Evolutionary conservation across 2,797 vertebrate genomes (phyloP).

Genomic region (Pseudochirops cupreus): DNA sequence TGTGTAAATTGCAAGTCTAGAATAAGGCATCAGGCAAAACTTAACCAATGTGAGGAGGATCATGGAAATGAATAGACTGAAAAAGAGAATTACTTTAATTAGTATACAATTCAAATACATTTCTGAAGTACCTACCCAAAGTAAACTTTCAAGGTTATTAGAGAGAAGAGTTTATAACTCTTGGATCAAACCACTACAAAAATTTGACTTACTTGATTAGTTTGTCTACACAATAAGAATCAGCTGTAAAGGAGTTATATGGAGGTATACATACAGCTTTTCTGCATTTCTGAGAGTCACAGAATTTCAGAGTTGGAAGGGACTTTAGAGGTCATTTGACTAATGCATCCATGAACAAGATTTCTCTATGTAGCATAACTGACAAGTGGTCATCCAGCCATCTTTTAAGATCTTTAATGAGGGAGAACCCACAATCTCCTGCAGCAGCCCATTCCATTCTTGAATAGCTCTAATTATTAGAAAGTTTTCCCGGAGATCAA

Average conservation of each 20-base stretch:
- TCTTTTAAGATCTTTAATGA: background rate
- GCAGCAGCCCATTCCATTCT: background rate
- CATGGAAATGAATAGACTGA: slow-evolving; percentile 18
- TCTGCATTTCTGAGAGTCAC: background rate
- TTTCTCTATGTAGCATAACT: background rate
- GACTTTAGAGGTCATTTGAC: background rate
- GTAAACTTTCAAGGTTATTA: slow-evolving; percentile 13
- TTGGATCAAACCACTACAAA: slow-evolving; percentile 17
- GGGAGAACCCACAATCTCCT: background rate
- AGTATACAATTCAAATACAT: background rate
- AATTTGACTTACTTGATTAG: slow-evolving; percentile 24
- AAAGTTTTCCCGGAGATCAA: background rate
- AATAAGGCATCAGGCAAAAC: slow-evolving; percentile 30
- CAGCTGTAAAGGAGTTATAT: slow-evolving; percentile 19
- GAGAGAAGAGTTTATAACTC: slow-evolving; percentile 19
- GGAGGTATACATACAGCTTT: background rate
- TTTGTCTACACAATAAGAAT: slow-evolving; percentile 51
- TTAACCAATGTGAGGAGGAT: slow-evolving; percentile 1
- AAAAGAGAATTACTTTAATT: background rate
- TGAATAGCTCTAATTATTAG: background rate
- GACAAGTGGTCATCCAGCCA: background rate
- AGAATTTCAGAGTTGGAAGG: background rate
- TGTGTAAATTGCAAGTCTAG: slow-evolving; percentile 51
- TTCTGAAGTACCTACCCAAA: slow-evolving; percentile 3
- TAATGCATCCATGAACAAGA: background rate